Evolutionary conservation across 2,797 vertebrate species (phyloP), one percentile per base, ranked within the genome.

Genomic region (Selene dorsalis): DNA sequence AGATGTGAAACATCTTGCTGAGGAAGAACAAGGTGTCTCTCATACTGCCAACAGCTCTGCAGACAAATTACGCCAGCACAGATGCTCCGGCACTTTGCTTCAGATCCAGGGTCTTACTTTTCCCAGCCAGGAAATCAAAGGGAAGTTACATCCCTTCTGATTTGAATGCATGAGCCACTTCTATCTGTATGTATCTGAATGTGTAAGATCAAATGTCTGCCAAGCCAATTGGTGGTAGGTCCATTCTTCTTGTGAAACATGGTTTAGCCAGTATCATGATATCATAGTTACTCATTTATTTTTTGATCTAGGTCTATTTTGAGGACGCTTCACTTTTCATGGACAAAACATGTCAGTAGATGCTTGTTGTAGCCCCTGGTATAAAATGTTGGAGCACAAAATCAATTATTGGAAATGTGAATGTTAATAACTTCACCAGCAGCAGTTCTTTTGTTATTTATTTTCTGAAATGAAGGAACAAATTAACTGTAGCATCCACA

Each of bases 111-210:
- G 79, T 67, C 75, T 85, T 30, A 59, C 69, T 84, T 81, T 80
- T 69, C 58, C 8, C 47, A 76, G 82, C 69, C 76, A 87, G 81
- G 32, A 78, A 89, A 88, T 88, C 80, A 90, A 89, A 90, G 84
- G 67, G 73, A 87, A 74, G 71, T 75, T 77, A 18, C 67, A 52
- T 61, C 80, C 48, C 60, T 50, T 84, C 63, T 80, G 82, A 88
- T 82, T 74, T 67, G 24, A 84, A 83, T 72, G 69, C 79, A 73
- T 76, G 38, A 66, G 69, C 57, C 14, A 12, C 11, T 61, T 73
- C 8, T 45, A 12, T 72, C 55, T 68, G 47, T 59, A 52, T 26
- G 32, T 59, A 73, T 82, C 67, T 68, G 61, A 65, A 85, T 68
- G 76, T 72, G 60, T 16, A 55, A 50, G 71, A 84, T 84, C 18